phyloP scores from a whole-genome alignment of 2,797 vertebrate species.

The Gallinago stenura region DNA sequence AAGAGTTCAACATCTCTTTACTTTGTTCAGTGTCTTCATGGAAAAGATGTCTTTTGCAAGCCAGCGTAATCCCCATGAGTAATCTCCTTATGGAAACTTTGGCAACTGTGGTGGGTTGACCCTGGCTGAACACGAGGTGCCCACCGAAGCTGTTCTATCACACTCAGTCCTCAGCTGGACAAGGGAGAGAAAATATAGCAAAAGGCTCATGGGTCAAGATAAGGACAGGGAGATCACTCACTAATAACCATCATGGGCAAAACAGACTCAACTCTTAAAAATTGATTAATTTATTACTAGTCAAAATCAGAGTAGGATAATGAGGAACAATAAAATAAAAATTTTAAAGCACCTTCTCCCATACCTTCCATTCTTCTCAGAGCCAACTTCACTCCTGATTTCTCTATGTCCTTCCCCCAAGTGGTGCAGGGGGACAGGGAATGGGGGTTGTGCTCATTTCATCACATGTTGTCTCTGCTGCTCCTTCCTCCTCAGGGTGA shows the following conservation, averaged over 20 bases:
- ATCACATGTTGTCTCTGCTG: neutral
- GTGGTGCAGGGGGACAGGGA: neutral
- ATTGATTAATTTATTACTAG: neutral
- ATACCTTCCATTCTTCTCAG: neutral
- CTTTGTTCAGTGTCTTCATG: neutral
- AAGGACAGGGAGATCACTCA: neutral
- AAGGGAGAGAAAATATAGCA: neutral
- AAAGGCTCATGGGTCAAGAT: neutral
- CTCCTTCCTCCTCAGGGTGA: neutral
- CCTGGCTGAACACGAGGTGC: neutral
- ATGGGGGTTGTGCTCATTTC: neutral
- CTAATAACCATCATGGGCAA: neutral
- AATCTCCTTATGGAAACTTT: slow-evolving; percentile 42
- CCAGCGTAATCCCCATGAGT: neutral
- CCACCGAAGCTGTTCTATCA: neutral
- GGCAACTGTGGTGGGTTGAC: neutral
- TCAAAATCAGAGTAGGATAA: neutral
- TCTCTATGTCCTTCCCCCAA: neutral
- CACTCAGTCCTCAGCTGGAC: neutral
- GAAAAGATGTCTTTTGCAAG: slow-evolving; percentile 46
- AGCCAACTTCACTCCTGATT: neutral
- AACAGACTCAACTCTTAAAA: neutral
- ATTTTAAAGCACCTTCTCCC: neutral
- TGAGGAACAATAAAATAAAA: neutral
- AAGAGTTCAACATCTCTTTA: neutral